Conservation (phyloP, 2,113 vertebrate species). For the Vulpes lagopus region DNA sequence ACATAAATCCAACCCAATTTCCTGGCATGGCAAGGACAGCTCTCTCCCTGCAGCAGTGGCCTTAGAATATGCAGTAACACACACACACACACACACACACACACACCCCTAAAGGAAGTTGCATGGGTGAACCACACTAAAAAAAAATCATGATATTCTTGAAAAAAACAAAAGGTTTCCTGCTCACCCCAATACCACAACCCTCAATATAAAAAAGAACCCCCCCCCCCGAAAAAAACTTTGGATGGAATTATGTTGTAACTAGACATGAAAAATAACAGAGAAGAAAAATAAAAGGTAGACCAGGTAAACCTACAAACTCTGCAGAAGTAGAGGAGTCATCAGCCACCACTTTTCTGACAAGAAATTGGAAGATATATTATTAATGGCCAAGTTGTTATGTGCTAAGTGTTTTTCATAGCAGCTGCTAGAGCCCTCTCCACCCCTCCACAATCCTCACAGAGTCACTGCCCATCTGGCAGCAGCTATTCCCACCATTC, state of each 20-base stretch:
- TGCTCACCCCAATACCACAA: background rate
- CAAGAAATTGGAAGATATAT: background rate
- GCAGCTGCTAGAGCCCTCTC: background rate
- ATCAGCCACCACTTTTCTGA: background rate
- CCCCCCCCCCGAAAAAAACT: background rate
- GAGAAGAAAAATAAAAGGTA: background rate
- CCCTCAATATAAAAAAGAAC: background rate
- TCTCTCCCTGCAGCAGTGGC: background rate
- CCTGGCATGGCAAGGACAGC: background rate
- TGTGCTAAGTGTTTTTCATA: background rate
- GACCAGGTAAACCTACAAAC: background rate
- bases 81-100: background rate
- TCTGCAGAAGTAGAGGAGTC: background rate
- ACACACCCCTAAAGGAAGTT: background rate
- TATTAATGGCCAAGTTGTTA: background rate
- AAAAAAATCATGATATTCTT: background rate
- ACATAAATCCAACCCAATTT: slow-evolving; percentile 61
- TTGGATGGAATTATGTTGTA: background rate
- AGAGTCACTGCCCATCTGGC: slow-evolving; percentile 4
- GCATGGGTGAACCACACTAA: background rate
- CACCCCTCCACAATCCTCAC: background rate
- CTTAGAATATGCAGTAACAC: background rate
- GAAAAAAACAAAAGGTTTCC: background rate
- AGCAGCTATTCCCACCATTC: background rate
- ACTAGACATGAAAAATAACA: background rate